phyloP scores from a whole-genome alignment of 1,140 invertebrate genomes.

The Homalodisca vitripennis region DNA sequence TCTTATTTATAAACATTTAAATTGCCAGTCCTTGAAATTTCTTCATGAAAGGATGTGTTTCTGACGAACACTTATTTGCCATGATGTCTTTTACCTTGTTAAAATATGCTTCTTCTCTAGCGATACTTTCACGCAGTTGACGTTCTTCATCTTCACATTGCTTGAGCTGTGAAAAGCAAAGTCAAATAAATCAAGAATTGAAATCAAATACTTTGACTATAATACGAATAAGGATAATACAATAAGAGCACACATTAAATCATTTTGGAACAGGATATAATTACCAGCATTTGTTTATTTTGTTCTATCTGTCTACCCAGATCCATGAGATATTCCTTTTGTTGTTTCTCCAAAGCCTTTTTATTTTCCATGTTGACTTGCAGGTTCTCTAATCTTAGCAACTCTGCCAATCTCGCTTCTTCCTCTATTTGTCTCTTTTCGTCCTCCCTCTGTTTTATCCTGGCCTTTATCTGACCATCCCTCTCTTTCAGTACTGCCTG shows the following conservation, averaged over 20 bases:
- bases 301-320: slow-evolving; percentile 11
- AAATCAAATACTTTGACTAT: neutral
- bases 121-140: neutral
- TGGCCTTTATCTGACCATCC: neutral
- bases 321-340: slow-evolving; percentile 14
- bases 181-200: neutral
- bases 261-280: neutral
- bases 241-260: neutral
- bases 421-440: neutral
- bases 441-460: neutral
- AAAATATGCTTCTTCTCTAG: slow-evolving; percentile 10
- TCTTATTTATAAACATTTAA: too few relatives aligned
- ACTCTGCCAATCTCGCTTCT: neutral
- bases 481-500: slow-evolving; percentile 1
- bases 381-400: neutral
- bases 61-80: slow-evolving; percentile 8
- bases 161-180: neutral
- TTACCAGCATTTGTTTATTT: slow-evolving; percentile 13
- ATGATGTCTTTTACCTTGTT: slow-evolving; percentile 23
- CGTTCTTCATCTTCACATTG: slow-evolving; percentile 13
- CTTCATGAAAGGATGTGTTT: slow-evolving; percentile 15
- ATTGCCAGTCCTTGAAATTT: slow-evolving; percentile 3
- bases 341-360: slow-evolving; percentile 4
- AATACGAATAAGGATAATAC: neutral
- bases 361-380: neutral